Percentiles rank a stretch among this genome's conserved stretches.
Evolutionary conservation across 2,113 vertebrate species (phyloP).

Genomic region (Geothlypis trichas): DNA sequence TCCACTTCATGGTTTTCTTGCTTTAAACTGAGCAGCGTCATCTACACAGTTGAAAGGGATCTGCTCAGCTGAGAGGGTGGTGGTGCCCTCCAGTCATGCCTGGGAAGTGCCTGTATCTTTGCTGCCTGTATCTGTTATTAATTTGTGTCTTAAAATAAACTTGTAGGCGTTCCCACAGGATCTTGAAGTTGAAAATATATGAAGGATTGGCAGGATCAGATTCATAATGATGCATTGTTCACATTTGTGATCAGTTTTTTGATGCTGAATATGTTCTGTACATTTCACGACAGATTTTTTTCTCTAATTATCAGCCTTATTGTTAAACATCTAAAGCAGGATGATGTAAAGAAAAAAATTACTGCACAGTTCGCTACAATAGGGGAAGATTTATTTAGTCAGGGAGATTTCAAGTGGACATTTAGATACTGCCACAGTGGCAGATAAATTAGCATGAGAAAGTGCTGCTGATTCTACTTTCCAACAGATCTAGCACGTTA

Average conservation of each 20-base stretch:
- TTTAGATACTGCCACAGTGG: conserved; percentile 45
- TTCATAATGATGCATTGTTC: not conserved
- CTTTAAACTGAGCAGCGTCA: not conserved
- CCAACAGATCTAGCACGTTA: conserved; percentile 11
- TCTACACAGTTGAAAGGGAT: not conserved
- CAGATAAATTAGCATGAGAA: conserved; percentile 45
- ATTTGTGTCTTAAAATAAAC: conserved; percentile 59
- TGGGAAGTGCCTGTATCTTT: conserved; percentile 26
- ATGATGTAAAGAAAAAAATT: conserved; percentile 5
- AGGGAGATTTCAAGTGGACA: conserved; percentile 20
- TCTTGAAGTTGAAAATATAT: conserved; percentile 29
- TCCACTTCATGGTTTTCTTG: not conserved
- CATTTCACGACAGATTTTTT: not conserved
- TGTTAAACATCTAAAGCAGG: not conserved
- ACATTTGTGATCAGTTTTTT: conserved; percentile 33
- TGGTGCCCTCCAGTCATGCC: not conserved
- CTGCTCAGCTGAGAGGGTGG: not conserved
- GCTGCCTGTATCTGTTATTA: conserved; percentile 48
- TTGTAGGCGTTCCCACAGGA: conserved; percentile 53
- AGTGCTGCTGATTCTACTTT: conserved; percentile 28
- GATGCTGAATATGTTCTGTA: not conserved
- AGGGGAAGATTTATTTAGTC: conserved; percentile 28
- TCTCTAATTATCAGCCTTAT: not conserved
- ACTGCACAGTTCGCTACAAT: not conserved
- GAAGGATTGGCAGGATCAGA: conserved; percentile 21